Conservation (phyloP, 2,888 invertebrate genomes). For the Microplitis manilae region DNA sequence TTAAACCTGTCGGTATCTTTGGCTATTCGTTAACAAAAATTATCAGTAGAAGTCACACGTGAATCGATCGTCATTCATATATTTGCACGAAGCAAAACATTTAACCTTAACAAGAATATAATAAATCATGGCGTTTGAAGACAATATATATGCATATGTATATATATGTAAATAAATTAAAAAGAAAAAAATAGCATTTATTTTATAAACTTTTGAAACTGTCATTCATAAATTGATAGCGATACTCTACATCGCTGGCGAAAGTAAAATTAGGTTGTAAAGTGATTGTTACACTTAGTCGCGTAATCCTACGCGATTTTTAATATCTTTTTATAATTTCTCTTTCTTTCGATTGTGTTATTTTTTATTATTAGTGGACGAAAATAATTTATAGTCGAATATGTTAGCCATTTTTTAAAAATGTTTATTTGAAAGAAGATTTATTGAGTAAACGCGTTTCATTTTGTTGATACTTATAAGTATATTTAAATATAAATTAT, state of each 20-base stretch:
- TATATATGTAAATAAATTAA: neutral
- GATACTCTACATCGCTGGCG: conserved; percentile 21
- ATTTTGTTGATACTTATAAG: no score
- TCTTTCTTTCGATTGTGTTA: conserved; percentile 12
- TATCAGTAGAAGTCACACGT: conserved; percentile 35
- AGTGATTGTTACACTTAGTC: conserved; percentile 26
- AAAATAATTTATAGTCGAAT: no score
- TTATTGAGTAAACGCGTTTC: no score
- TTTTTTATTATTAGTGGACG: neutral
- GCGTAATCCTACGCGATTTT: conserved; percentile 24
- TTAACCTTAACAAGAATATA: conserved; percentile 8
- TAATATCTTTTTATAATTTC: conserved; percentile 9
- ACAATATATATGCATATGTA: neutral
- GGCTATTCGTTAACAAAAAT: conserved; percentile 34
- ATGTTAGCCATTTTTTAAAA: no score
- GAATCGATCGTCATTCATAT: conserved; percentile 34
- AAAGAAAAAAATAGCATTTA: neutral
- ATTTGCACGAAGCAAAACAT: conserved; percentile 17
- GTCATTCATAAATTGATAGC: conserved; percentile 5
- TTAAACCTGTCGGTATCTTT: conserved; percentile 36
- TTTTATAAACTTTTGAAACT: neutral
- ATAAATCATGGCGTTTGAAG: conserved; percentile 1
- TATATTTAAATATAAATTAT: no score
- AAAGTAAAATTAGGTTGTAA: conserved; percentile 44
- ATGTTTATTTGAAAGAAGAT: no score